These are phyloP conservation scores for Nixonia krombeini DNA, from an alignment of 1,140 invertebrate species.

Conservation along the genomic window DNA sequence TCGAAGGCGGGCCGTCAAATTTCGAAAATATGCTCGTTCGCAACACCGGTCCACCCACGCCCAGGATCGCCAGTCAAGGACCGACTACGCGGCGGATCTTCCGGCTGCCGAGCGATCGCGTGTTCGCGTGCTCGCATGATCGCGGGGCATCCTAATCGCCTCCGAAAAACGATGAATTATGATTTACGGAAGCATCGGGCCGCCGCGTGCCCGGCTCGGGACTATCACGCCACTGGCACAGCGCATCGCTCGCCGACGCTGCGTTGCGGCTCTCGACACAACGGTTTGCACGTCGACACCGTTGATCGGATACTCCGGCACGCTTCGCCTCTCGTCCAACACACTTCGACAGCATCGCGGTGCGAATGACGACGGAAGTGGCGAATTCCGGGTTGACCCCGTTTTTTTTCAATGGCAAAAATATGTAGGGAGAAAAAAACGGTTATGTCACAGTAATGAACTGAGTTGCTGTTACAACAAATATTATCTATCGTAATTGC, in stretches of 20 bases:
- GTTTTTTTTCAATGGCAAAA: too few relatives aligned
- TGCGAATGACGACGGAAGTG: background rate
- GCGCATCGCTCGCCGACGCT: background rate
- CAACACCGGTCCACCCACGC: constrained; percentile 36
- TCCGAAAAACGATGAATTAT: constrained; percentile 53
- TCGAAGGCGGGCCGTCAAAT: constrained; percentile 30
- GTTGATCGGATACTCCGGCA: too few relatives aligned
- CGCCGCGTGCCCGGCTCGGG: constrained; percentile 21
- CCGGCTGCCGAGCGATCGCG: constrained; percentile 50
- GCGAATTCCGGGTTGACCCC: background rate
- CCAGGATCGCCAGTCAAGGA: constrained; percentile 13
- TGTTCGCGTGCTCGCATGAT: constrained; percentile 52
- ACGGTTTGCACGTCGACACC: too few relatives aligned
- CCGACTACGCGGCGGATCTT: constrained; percentile 29
- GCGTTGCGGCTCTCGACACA: too few relatives aligned
- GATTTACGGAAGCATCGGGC: constrained; percentile 58
- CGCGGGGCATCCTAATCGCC: constrained; percentile 28
- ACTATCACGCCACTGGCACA: constrained; percentile 27
- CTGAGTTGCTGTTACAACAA: too few relatives aligned
- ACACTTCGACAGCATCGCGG: background rate
- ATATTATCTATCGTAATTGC: too few relatives aligned
- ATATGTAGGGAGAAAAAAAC: too few relatives aligned
- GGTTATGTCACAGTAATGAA: too few relatives aligned
- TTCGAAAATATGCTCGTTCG: constrained; percentile 23
- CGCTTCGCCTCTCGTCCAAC: background rate